These are phyloP conservation scores for Pararge aegeria DNA, from an alignment of 1,140 invertebrate species.

Conservation along the genomic window DNA sequence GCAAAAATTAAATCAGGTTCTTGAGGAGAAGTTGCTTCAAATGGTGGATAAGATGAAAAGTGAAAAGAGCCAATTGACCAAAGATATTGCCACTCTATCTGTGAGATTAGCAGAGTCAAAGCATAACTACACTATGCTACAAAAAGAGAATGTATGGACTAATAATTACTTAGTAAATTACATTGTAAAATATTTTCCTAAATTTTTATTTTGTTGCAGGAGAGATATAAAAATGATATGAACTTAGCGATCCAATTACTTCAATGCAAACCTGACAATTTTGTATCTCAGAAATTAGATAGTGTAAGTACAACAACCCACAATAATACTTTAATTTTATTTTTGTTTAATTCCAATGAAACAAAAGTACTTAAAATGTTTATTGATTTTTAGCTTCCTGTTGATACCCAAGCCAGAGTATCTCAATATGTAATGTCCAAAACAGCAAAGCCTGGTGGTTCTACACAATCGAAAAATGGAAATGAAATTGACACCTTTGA, in stretches of 20 bases:
- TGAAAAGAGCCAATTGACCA: conserved; percentile 92
- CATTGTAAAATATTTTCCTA: background rate
- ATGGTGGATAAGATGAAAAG: conserved; percentile 96
- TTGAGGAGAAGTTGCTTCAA: conserved; percentile 96
- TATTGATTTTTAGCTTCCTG: conserved; percentile 86
- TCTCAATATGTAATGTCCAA: conserved; percentile 86
- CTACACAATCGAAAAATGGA: conserved; percentile 62
- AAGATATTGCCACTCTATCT: conserved; percentile 92
- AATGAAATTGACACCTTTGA: conserved; percentile 74
- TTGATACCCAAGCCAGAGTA: conserved; percentile 94
- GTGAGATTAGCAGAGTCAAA: conserved; percentile 93
- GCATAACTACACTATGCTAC: conserved; percentile 90
- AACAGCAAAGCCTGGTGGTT: conserved; percentile 79
- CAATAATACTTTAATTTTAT: background rate
- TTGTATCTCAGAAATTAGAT: conserved; percentile 95
- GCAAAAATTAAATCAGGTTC: conserved; percentile 96
- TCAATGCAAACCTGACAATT: conserved; percentile 97
- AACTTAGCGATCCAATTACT: conserved; percentile 95
- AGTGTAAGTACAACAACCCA: conserved; percentile 83
- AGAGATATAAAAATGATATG: conserved; percentile 96
- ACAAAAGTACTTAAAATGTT: conserved; percentile 4
- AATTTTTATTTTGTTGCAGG: conserved; percentile 81
- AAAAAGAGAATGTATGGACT: conserved; percentile 91
- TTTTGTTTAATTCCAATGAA: conserved; percentile 11
- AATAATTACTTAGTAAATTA: background rate